Evolutionary conservation across 1,140 invertebrate species (phyloP).

Genomic region (Schlechtendalia chinensis): DNA sequence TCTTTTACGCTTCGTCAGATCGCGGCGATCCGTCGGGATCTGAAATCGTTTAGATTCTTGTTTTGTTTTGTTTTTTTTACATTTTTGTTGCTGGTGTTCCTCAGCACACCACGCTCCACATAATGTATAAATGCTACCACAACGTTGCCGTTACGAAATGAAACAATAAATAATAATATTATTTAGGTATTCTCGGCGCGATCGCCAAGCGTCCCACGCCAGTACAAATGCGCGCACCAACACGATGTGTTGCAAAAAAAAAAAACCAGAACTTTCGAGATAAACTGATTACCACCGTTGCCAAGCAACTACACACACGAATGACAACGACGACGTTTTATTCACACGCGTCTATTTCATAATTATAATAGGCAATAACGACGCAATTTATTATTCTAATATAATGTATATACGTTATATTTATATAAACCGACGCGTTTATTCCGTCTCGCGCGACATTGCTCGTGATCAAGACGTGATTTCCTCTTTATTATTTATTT

Average conservation of each 20-base stretch:
- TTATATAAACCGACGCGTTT: neutral
- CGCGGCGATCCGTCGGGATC: too few relatives aligned
- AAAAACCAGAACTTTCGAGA: neutral
- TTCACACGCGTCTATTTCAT: neutral
- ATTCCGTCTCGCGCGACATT: neutral
- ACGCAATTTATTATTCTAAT: constrained; percentile 2
- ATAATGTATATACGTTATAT: neutral
- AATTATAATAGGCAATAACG: constrained; percentile 12
- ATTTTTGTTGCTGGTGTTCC: neutral
- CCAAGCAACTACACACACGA: constrained; percentile 13
- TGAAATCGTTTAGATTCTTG: too few relatives aligned
- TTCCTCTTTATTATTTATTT: too few relatives aligned
- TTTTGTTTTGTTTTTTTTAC: neutral
- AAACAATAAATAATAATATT: too few relatives aligned
- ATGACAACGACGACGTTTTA: neutral
- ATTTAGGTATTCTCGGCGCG: neutral
- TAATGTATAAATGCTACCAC: neutral
- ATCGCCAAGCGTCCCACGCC: neutral
- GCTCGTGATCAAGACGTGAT: constrained; percentile 10
- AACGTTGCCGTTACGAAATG: neutral
- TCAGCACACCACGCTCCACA: neutral
- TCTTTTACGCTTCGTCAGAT: too few relatives aligned
- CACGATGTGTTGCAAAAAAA: constrained; percentile 14
- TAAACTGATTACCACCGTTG: too few relatives aligned
- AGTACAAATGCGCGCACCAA: neutral